A percentile compares a stretch with the other conserved stretches of the same genome.
Evolutionary conservation across 2,797 vertebrate species (phyloP).

Genomic region (Pteronotus mesoamericanus): DNA sequence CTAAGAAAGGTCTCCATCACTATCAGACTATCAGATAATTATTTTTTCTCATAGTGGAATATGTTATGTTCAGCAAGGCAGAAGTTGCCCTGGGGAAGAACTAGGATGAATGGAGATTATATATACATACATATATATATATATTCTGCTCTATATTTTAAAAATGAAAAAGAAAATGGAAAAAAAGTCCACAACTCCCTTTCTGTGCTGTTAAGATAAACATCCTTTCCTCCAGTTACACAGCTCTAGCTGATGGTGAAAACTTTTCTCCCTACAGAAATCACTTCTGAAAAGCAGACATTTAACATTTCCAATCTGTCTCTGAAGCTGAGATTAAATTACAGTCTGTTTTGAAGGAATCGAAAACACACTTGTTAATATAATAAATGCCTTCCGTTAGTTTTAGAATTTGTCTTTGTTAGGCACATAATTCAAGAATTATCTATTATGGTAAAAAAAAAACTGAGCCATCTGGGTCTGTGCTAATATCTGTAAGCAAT

Average conservation of each 20-base stretch:
- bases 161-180: constrained; percentile 66
- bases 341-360: constrained; percentile 75
- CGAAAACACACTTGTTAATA: constrained; percentile 75
- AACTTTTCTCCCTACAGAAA: constrained; percentile 64
- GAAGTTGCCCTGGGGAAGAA: constrained; percentile 57
- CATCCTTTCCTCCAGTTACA: constrained; percentile 57
- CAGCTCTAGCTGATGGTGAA: constrained; percentile 37
- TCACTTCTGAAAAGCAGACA: constrained; percentile 63
- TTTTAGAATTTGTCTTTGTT: constrained; percentile 75
- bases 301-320: constrained; percentile 70
- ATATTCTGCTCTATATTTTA: constrained; percentile 66
- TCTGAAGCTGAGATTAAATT: constrained; percentile 76
- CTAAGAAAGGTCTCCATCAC: background rate
- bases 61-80: constrained; percentile 45
- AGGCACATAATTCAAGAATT: constrained; percentile 75
- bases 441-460: constrained; percentile 72
- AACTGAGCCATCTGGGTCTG: constrained; percentile 66
- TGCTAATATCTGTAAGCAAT: constrained; percentile 72
- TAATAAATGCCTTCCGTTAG: constrained; percentile 76
- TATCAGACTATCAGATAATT: constrained; percentile 61
- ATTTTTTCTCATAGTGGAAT: constrained; percentile 51
- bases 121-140: constrained; percentile 2
- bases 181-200: constrained; percentile 47
- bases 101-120: constrained; percentile 1
- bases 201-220: constrained; percentile 66